A percentile compares a stretch with the other conserved stretches of the same genome.
These are phyloP conservation scores for Hoplostethus atlanticus DNA, from an alignment of 2,797 vertebrate species.

Conservation along the genomic window DNA sequence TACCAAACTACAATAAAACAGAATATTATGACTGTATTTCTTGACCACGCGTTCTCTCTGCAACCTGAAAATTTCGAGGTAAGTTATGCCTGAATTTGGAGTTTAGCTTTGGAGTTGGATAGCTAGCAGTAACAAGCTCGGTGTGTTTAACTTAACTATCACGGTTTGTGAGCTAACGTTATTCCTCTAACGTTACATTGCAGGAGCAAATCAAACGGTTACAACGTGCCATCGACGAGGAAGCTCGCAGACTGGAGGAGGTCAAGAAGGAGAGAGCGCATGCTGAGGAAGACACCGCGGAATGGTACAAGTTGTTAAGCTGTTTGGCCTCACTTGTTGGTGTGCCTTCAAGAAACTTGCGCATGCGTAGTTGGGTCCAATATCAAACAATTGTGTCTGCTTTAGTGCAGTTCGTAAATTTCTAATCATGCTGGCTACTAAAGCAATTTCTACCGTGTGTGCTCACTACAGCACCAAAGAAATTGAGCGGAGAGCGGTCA, in stretches of 20 bases:
- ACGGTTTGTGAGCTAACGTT: not conserved
- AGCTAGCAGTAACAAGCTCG: too few relatives aligned
- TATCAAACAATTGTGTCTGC: too few relatives aligned
- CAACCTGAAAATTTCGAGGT: not conserved
- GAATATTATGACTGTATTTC: slow-evolving; percentile 2
- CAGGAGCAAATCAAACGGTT: slow-evolving; percentile 43
- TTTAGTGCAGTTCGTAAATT: not conserved
- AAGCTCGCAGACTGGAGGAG: slow-evolving; percentile 30
- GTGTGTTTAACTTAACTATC: too few relatives aligned
- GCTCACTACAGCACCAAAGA: slow-evolving; percentile 59
- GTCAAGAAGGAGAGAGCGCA: slow-evolving; percentile 19
- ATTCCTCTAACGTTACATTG: slow-evolving; percentile 24
- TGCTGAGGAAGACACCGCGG: slow-evolving; percentile 31
- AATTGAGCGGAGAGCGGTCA: slow-evolving; percentile 43
- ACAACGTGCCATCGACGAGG: slow-evolving; percentile 39
- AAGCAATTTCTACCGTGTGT: not conserved
- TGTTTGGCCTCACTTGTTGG: not conserved
- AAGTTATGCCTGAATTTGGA: not conserved
- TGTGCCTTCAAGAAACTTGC: not conserved
- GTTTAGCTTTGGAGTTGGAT: too few relatives aligned
- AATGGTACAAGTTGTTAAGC: slow-evolving; percentile 36
- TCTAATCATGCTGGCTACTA: not conserved
- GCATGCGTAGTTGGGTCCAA: too few relatives aligned
- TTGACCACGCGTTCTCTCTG: not conserved
- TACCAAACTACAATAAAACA: not conserved